Evolutionary conservation across 2,888 invertebrate genomes (phyloP), one percentile per base, ranked within the genome.

Genomic region (Tipula confusa): DNA sequence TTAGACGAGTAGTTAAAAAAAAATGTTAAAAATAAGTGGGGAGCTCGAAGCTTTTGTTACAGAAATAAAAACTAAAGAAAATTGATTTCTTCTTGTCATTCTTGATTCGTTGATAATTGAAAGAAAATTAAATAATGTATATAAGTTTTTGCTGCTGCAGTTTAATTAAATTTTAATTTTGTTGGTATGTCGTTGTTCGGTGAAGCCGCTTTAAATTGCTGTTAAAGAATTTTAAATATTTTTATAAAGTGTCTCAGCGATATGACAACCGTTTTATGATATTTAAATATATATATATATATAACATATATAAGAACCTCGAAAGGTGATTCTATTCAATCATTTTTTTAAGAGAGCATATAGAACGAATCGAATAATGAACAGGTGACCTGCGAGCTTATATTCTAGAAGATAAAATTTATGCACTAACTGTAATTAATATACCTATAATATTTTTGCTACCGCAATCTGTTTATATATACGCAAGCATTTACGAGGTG

Each of bases 41-140:
- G 64, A 24, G 64, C 24, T 24, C 13, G 9, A 24, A 64, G 64
- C 64, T 64, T 64, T 64, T 64, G 64, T 64, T 64, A 18, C 24
- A 3, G 24, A 64, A 64, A 48, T 11, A 48, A 48, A 48, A 64
- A 43, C 9, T 64, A 24, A 64, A 64, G 64, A 64, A 64, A 64
- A 64, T 64, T 64, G 24, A 64, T 64, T 64, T 64, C 64, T 24
- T 64, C 64, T 64, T 64, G 64, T 64, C 64, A 64, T 64, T 64
- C 64, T 64, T 64, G 64, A 18, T 24, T 24, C 24, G 24, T 24
- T 64, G 64, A 24, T 64, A 64, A 64, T 64, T 64, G 64, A 64
- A 64, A 64, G 64, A 64, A 64, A 64, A 64, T 64, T 64, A 64
- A 64, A 64, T 64, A 64, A 13, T 64, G 64, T 64, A n/a, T n/a